Evolutionary conservation across 1,140 invertebrate species (phyloP).

Genomic region (Metopolophium dirhodum): DNA sequence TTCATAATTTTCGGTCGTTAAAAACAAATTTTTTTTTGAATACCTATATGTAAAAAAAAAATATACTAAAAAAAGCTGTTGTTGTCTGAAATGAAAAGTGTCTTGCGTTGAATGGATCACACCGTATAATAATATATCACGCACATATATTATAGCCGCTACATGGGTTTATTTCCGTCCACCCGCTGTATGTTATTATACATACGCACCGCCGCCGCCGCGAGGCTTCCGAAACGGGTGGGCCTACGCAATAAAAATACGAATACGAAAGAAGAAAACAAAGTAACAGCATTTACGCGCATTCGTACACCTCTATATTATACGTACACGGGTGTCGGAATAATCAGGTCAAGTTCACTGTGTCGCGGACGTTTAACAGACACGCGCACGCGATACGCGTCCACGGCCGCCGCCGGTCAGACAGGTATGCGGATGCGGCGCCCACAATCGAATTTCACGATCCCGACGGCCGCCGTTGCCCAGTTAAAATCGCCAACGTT

Average conservation of each 20-base stretch:
- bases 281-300: not conserved
- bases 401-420: not conserved
- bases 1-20: too few species aligned
- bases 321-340: not conserved
- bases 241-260: not conserved
- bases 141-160: too few species aligned
- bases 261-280: not conserved
- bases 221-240: not conserved
- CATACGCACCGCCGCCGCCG: not conserved
- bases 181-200: too few species aligned
- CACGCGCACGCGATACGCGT: not conserved
- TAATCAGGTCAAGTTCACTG: conserved; percentile 47
- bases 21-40: too few species aligned
- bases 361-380: conserved; percentile 4
- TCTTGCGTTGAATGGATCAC: too few species aligned
- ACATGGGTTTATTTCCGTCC: not conserved
- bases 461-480: not conserved
- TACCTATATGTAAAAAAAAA: too few species aligned
- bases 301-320: not conserved
- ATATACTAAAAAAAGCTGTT: too few species aligned
- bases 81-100: too few species aligned
- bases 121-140: too few species aligned
- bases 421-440: conserved; percentile 52
- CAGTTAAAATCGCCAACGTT: not conserved
- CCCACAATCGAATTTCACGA: conserved; percentile 29